Percentiles rank a stretch among this genome's conserved stretches.
Conservation (phyloP, 2,797 vertebrate genomes). For the Apogon talboti region DNA sequence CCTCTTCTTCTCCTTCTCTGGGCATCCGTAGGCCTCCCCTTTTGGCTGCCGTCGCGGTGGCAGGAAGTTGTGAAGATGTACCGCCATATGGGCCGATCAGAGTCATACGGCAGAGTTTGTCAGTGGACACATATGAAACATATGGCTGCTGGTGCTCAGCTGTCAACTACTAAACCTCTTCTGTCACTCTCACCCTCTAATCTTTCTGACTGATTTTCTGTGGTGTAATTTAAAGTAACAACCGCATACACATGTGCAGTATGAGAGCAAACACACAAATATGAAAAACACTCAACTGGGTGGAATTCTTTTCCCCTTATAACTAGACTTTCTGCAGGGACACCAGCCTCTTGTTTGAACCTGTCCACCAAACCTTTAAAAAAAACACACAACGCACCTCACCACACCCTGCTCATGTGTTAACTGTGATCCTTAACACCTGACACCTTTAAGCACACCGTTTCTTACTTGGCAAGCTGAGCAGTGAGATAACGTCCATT, state of each 20-base stretch:
- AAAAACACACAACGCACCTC: slow-evolving; percentile 6
- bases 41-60: slow-evolving; percentile 20
- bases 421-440: slow-evolving; percentile 12
- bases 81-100: slow-evolving; percentile 43
- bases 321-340: background rate
- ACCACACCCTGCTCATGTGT: slow-evolving; percentile 27
- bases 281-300: background rate
- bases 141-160: slow-evolving; percentile 51
- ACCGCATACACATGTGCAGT: slow-evolving; percentile 17
- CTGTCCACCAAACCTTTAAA: slow-evolving; percentile 18
- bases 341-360: slow-evolving; percentile 39
- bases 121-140: slow-evolving; percentile 53
- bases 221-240: slow-evolving; percentile 31
- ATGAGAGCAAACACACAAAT: background rate
- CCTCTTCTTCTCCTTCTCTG: slow-evolving; percentile 19
- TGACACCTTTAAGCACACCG: background rate
- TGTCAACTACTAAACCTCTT: slow-evolving; percentile 46
- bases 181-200: slow-evolving; percentile 42
- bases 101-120: slow-evolving; percentile 37
- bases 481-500: background rate
- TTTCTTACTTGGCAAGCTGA: slow-evolving; percentile 2
- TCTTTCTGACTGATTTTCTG: slow-evolving; percentile 19
- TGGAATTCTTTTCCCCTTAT: background rate
- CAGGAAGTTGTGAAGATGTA: slow-evolving; percentile 47
- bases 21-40: slow-evolving; percentile 15